Evolutionary conservation across 1,140 invertebrate genomes (phyloP), one percentile per base, ranked within the genome.

Genomic region (Tachypleus tridentatus): DNA sequence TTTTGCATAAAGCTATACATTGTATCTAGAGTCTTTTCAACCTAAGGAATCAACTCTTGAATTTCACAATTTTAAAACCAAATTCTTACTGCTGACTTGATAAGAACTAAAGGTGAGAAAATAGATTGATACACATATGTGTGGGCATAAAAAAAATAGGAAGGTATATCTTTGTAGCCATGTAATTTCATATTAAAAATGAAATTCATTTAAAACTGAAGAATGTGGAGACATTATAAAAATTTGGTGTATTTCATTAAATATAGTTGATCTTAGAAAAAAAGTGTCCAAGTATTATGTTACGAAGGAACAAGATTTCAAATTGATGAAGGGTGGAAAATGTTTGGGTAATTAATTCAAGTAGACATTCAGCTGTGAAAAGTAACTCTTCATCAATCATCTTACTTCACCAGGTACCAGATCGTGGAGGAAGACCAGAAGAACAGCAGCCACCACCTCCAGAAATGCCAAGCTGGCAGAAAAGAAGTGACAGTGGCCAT

Each of bases 401-500:
- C 6, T 29, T 62, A 56, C 11, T 62, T 66, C 29, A 29, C n/a
- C 52, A 70, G 62, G 80, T 82, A 0, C 80, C 80, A 51, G 80
- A 97, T 76, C 80, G 94, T 73, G 94, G 94, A 60, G 94, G 94
- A 4, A 77, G 93, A 67, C 86, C 93, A 2, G 84, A 84, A 72
- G 93, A 97, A 73, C 85, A 90, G 72, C 87, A 91, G 67, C 64
- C 67, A 7, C 94, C 94, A 3, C 91, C 93, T 4, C 91, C 91
- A 8, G 94, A 97, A 80, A 96, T 97, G 91, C 93, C 94, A 7
- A 86, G 88, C 2, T 97, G 92, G 88, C 84, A 88, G 72, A 87
- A 91, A 70, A 77, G 53, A 54, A 54, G 7, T 7, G 53, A 54
- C 7, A 7, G 7, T 54, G 7, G n/a, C 1, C 7, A n/a, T 8